phyloP scores from a whole-genome alignment of 2,113 vertebrate genomes.

The Tilapia sparmanii region DNA sequence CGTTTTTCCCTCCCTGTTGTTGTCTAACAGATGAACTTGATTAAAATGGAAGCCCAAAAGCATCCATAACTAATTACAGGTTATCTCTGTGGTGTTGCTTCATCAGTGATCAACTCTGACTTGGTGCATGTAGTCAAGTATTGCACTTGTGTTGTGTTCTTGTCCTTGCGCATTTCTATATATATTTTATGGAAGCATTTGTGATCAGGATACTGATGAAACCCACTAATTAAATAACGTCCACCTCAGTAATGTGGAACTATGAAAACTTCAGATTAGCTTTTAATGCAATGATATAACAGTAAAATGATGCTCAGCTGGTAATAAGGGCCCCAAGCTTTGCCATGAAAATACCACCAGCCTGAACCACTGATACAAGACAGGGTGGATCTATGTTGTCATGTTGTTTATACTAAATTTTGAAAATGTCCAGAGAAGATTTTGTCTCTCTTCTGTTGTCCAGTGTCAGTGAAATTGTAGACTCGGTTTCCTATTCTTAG shows the following conservation, averaged over 20 bases:
- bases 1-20: neutral
- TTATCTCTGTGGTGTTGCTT: neutral
- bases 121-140: neutral
- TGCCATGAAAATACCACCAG: neutral
- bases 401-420: neutral
- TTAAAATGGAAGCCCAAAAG: fast-evolving
- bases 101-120: neutral
- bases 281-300: neutral
- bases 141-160: neutral
- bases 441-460: neutral
- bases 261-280: neutral
- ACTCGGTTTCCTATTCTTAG: neutral
- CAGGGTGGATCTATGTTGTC: neutral
- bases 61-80: neutral
- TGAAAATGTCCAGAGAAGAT: neutral
- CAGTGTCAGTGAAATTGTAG: neutral
- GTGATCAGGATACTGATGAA: neutral
- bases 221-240: neutral
- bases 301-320: neutral
- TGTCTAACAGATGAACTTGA: neutral
- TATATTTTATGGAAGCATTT: neutral
- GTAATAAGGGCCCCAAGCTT: neutral
- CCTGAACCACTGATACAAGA: neutral
- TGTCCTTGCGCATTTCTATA: neutral
- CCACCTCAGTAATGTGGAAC: neutral